Conservation (phyloP, 2,797 vertebrate genomes). For the Xenentodon cancila region DNA sequence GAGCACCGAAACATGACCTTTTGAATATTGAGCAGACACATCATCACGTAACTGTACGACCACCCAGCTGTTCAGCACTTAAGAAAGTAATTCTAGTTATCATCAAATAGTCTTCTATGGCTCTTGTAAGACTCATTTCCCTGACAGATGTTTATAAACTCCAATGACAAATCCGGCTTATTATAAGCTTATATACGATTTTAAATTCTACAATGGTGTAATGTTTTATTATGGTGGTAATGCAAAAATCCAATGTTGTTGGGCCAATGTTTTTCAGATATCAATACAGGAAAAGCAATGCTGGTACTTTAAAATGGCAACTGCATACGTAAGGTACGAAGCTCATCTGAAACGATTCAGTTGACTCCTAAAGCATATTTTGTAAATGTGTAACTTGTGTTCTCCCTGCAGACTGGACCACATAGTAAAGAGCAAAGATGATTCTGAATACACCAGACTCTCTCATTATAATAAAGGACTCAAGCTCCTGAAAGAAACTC, state of each 20-base stretch:
- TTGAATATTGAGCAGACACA: too few relatives aligned
- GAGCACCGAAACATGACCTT: too few relatives aligned
- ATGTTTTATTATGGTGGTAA: too few relatives aligned
- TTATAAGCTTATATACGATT: too few relatives aligned
- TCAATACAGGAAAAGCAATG: constrained; percentile 86
- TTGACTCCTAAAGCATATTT: background rate
- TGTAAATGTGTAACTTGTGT: background rate
- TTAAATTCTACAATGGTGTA: too few relatives aligned
- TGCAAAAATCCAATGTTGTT: background rate
- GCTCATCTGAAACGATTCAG: background rate
- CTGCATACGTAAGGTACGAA: constrained; percentile 87
- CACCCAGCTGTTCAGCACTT: too few relatives aligned
- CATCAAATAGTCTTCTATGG: too few relatives aligned
- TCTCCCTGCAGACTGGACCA: constrained; percentile 80
- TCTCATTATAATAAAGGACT: constrained; percentile 86
- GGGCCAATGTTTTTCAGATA: constrained; percentile 79
- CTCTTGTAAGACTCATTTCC: too few relatives aligned
- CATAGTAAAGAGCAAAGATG: constrained; percentile 82
- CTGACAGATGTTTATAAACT: too few relatives aligned
- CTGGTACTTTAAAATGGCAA: constrained; percentile 94
- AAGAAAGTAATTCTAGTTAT: too few relatives aligned
- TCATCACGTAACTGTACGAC: too few relatives aligned
- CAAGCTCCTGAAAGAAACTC: constrained; percentile 82
- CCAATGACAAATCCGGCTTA: too few relatives aligned
- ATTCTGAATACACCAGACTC: constrained; percentile 83